phyloP scores from a whole-genome alignment of 2,797 vertebrate genomes.

The Adelosebastes latens region DNA sequence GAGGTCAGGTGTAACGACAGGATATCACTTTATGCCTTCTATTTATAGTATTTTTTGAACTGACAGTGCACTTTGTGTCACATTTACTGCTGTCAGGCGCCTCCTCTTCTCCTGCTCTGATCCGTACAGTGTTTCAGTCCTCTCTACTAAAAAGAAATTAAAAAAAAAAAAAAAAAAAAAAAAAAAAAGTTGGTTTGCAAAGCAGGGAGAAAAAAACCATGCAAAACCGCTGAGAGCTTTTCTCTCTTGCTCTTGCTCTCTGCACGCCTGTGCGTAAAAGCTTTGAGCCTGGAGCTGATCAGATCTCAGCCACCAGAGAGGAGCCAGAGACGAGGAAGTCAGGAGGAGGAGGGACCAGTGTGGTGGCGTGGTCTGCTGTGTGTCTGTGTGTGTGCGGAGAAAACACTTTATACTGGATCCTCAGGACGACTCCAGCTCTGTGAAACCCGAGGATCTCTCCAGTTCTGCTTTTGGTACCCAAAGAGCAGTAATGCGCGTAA shows the following conservation, averaged over 20 bases:
- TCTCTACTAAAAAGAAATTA: not conserved
- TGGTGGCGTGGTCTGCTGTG: slow-evolving; percentile 7
- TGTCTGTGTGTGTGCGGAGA: slow-evolving; percentile 3
- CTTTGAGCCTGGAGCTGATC: not conserved
- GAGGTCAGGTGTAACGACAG: not conserved
- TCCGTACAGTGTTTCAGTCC: not conserved
- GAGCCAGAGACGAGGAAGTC: slow-evolving; percentile 65
- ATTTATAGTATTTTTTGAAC: not conserved
- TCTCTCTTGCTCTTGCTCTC: not conserved
- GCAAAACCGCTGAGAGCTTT: not conserved
- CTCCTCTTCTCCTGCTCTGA: not conserved
- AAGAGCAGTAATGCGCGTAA: slow-evolving; percentile 31
- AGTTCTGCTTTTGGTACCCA: not conserved
- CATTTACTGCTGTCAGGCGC: not conserved
- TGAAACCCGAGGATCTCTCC: slow-evolving; percentile 14
- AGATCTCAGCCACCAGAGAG: slow-evolving; percentile 37
- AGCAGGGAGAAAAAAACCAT: not conserved
- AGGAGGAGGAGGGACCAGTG: slow-evolving; percentile 70
- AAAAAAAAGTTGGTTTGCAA: not conserved
- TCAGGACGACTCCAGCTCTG: slow-evolving; percentile 19
- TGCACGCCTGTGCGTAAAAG: slow-evolving; percentile 14
- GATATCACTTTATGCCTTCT: not conserved
- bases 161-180: not conserved
- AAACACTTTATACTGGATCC: slow-evolving; percentile 14
- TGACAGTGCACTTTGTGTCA: not conserved